A percentile compares a stretch with the other conserved stretches of the same genome.
Evolutionary conservation across 1,140 invertebrate species (phyloP).

Genomic region (Helicorthomorpha holstii): DNA sequence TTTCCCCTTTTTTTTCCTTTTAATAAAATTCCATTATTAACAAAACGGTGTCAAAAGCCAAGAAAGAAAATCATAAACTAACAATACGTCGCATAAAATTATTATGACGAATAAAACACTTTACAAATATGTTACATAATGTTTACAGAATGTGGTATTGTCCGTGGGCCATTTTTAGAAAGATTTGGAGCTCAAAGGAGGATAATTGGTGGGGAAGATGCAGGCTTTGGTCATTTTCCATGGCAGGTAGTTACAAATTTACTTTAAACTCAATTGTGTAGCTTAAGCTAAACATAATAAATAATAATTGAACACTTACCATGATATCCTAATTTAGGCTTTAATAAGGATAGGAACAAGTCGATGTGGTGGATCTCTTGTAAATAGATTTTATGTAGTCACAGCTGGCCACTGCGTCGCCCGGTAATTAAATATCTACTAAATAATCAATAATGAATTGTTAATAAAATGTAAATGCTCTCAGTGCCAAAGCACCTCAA

Average conservation of each 20-base stretch:
- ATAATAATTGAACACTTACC: too few relatives aligned
- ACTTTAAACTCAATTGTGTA: too few relatives aligned
- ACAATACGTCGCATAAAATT: not conserved
- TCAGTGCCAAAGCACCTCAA: slow-evolving; percentile 38
- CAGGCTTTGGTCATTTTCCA: slow-evolving; percentile 82
- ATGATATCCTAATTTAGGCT: slow-evolving; percentile 40
- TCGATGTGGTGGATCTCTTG: slow-evolving; percentile 84
- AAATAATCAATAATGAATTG: slow-evolving; percentile 2
- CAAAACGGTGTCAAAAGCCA: not conserved
- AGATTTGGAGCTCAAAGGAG: slow-evolving; percentile 60
- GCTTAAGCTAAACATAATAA: too few relatives aligned
- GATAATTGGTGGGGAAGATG: slow-evolving; percentile 83
- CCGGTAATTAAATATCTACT: slow-evolving; percentile 29
- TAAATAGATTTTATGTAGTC: slow-evolving; percentile 80
- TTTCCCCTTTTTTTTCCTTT: too few relatives aligned
- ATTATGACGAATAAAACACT: not conserved
- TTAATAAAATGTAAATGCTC: not conserved
- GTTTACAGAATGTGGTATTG: slow-evolving; percentile 61
- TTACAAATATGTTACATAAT: slow-evolving; percentile 3
- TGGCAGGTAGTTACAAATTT: slow-evolving; percentile 79
- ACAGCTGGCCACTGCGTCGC: slow-evolving; percentile 94
- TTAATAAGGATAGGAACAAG: slow-evolving; percentile 79
- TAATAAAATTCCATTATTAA: not conserved
- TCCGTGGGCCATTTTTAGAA: slow-evolving; percentile 41
- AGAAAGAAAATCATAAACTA: not conserved